Conservation (phyloP, 2,797 vertebrate species). For the Cyclura pinguis region DNA sequence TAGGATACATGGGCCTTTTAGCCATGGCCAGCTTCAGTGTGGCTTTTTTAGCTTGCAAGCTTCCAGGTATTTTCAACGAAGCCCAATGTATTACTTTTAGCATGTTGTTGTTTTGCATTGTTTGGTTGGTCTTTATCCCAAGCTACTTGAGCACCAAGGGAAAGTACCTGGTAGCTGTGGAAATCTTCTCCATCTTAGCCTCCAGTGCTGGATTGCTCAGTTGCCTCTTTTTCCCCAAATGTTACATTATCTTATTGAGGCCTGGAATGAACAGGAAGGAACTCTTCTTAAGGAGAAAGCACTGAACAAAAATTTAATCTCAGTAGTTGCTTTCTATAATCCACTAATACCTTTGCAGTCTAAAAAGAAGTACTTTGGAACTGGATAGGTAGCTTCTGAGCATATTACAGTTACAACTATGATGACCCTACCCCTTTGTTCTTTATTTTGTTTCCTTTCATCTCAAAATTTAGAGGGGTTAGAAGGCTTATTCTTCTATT, state of each 20-base stretch:
- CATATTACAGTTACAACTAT: too few species aligned
- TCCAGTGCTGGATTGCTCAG: background rate
- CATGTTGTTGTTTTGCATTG: too few species aligned
- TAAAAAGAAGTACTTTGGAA: too few species aligned
- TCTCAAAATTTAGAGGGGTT: too few species aligned
- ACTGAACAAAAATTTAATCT: too few species aligned
- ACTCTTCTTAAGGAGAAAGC: background rate
- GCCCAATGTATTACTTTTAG: conserved; percentile 6
- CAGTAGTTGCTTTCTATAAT: too few species aligned
- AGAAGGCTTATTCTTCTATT: too few species aligned
- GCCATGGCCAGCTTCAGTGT: background rate
- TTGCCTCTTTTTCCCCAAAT: background rate
- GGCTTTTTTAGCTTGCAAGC: background rate
- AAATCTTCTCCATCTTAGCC: background rate
- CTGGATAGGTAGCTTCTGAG: too few species aligned
- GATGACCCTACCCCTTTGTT: too few species aligned
- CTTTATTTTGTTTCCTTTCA: too few species aligned
- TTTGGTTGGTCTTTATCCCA: conserved; percentile 1
- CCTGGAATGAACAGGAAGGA: conserved; percentile 1
- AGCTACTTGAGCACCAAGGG: conserved; percentile 12
- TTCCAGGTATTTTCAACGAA: conserved; percentile 24
- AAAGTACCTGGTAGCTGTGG: background rate
- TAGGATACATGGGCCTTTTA: background rate
- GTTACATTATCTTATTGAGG: background rate
- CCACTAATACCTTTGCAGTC: too few species aligned